Percentiles rank a stretch among this genome's conserved stretches.
Conservation (phyloP, 64 coral and sea anemone species). For the Porites lutea region DNA sequence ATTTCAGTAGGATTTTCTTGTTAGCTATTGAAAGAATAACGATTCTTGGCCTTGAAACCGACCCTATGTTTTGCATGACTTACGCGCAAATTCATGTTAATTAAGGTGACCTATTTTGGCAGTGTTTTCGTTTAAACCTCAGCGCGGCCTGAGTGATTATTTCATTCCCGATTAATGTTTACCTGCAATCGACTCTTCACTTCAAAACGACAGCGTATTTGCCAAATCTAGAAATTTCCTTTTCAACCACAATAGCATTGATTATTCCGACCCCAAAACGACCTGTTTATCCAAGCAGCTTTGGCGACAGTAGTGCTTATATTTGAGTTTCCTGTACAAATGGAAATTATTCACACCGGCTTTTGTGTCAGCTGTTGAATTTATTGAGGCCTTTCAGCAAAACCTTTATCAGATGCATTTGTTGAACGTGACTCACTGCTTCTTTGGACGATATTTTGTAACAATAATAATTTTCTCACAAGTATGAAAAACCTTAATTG, state of each 20-base stretch:
- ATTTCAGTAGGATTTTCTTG: no score
- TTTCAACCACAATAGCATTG: background rate
- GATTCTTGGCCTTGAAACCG: conserved; percentile 13
- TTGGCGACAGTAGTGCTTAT: background rate
- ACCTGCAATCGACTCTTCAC: conserved; percentile 1
- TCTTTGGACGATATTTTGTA: no score
- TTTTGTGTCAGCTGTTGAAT: background rate
- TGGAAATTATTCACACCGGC: background rate
- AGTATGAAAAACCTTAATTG: no score
- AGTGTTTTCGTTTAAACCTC: conserved; percentile 30
- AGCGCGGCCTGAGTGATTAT: background rate
- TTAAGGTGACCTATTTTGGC: conserved; percentile 4
- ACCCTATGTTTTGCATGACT: conserved; percentile 11
- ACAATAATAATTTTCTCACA: no score
- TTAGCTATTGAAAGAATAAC: background rate
- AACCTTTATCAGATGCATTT: no score
- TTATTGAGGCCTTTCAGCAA: background rate
- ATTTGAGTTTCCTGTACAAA: conserved; percentile 8
- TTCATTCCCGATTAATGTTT: conserved; percentile 1
- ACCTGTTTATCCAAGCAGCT: conserved; percentile 4
- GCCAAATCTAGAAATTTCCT: background rate
- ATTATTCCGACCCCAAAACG: background rate
- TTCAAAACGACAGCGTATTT: background rate
- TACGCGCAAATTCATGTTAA: conserved; percentile 10
- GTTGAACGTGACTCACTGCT: no score